Percentiles rank a stretch among this genome's conserved stretches.
These are phyloP conservation scores for Phoeniculus purpureus DNA, from an alignment of 2,797 vertebrate genomes.

Conservation along the genomic window DNA sequence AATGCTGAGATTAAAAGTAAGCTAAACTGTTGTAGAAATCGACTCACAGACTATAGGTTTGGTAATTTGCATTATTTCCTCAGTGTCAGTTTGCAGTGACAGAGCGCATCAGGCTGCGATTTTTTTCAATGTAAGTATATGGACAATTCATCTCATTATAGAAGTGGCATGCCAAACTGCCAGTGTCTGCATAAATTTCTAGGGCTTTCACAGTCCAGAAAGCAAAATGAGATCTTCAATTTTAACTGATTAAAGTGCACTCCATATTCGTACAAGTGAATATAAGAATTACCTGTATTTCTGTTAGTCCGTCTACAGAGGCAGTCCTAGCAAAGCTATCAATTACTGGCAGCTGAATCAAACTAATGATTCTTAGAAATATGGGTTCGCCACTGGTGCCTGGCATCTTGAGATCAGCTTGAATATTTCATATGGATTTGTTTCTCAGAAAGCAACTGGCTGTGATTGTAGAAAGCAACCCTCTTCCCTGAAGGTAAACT, in stretches of 20 bases:
- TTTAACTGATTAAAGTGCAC: constrained; percentile 12
- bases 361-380: background rate
- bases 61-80: background rate
- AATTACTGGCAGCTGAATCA: background rate
- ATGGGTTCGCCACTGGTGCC: background rate
- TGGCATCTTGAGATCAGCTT: background rate
- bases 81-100: background rate
- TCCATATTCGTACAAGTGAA: background rate
- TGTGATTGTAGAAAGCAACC: accelerated
- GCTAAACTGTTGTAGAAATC: background rate
- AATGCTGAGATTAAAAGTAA: background rate
- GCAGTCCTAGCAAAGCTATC: background rate
- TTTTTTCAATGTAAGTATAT: background rate
- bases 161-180: background rate
- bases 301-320: background rate
- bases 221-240: background rate
- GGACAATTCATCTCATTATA: background rate
- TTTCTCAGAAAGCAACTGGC: background rate
- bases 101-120: background rate
- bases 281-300: background rate
- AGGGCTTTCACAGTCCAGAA: background rate
- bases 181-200: background rate
- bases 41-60: background rate
- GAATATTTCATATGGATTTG: background rate
- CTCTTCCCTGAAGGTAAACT: background rate